These are phyloP conservation scores for Lagopus muta DNA, from an alignment of 2,113 vertebrate species.

Conservation along the genomic window DNA sequence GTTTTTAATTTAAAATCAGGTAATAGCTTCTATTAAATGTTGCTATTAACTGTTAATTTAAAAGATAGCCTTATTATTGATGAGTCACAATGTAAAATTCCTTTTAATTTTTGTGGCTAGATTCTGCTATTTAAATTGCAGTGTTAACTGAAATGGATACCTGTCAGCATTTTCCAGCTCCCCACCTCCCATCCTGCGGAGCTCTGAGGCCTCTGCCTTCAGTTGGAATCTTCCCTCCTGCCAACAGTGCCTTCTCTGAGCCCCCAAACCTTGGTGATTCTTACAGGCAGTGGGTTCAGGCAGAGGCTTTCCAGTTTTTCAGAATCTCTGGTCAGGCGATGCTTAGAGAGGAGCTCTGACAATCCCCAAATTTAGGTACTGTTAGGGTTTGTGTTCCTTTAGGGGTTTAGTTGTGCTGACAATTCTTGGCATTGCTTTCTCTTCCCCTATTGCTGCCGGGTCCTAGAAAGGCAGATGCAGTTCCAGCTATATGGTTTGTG, in stretches of 20 bases:
- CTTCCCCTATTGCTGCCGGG: neutral
- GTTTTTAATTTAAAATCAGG: neutral
- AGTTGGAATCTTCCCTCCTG: neutral
- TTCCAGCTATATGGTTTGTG: neutral
- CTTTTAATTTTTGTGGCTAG: neutral
- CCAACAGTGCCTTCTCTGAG: neutral
- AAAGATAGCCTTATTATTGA: neutral
- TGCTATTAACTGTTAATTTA: neutral
- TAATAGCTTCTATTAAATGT: neutral
- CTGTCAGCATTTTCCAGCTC: neutral
- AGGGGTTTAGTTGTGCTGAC: neutral
- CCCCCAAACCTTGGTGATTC: fast-evolving
- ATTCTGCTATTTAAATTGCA: neutral
- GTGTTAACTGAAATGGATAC: neutral
- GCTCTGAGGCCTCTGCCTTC: neutral
- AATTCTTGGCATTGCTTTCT: neutral
- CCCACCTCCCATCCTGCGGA: neutral
- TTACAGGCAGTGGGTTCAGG: neutral
- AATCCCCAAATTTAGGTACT: neutral
- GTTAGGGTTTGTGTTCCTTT: neutral
- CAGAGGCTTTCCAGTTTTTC: neutral
- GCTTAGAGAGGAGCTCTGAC: neutral
- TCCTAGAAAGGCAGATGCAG: neutral
- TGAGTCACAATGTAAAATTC: neutral
- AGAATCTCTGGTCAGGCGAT: neutral